phyloP scores from a whole-genome alignment of 2,888 invertebrate species.

The Unio pictorum region DNA sequence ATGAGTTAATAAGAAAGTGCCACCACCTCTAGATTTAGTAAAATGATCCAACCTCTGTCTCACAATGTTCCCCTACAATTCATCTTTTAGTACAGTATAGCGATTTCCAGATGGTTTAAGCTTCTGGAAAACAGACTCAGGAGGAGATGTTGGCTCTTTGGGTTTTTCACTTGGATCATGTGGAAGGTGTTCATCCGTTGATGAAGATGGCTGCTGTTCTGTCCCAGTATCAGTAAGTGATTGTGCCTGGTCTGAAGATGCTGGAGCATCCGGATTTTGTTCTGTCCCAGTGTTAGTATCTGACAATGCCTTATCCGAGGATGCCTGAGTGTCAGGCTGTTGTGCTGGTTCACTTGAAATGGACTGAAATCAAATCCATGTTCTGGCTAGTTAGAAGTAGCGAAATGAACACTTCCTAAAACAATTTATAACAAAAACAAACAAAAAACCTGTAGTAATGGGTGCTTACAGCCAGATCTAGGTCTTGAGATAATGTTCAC shows the following conservation, averaged over 20 bases:
- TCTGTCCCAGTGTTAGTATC: neutral
- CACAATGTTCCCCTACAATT: slow-evolving; percentile 77
- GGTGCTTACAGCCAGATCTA: too few species aligned
- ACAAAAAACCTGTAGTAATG: too few species aligned
- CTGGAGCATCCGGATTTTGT: neutral
- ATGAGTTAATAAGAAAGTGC: too few species aligned
- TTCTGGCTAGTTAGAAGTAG: neutral
- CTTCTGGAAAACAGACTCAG: slow-evolving; percentile 96
- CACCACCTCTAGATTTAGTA: too few species aligned
- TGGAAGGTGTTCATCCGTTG: slow-evolving; percentile 31
- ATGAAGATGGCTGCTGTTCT: neutral
- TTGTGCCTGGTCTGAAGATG: neutral
- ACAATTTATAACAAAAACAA: too few species aligned
- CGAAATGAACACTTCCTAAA: neutral
- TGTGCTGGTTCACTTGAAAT: too few species aligned
- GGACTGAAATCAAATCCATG: too few species aligned
- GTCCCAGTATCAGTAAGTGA: neutral
- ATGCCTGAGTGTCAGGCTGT: too few species aligned
- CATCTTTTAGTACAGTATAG: slow-evolving; percentile 94
- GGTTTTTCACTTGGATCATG: slow-evolving; percentile 25
- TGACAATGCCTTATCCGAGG: too few species aligned
- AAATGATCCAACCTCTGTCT: too few species aligned
- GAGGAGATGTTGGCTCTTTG: slow-evolving; percentile 81
- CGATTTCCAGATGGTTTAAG: slow-evolving; percentile 95
- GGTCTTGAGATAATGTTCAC: too few species aligned